Evolutionary conservation across 1,140 invertebrate species (phyloP).

Genomic region (Gonatopus flavifemur): DNA sequence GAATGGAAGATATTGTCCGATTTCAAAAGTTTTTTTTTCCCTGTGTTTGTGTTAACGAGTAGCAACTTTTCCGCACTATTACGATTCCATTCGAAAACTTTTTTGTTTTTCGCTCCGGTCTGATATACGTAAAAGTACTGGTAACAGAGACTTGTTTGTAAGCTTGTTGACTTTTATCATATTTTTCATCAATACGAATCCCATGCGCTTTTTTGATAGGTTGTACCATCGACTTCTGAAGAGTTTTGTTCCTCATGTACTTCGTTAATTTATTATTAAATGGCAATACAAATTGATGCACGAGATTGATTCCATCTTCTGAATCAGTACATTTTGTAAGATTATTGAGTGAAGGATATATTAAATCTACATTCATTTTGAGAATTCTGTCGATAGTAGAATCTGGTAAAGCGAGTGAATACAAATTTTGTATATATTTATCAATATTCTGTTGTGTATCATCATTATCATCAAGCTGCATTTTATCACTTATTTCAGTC

Average conservation of each 20-base stretch:
- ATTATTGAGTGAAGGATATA: neutral
- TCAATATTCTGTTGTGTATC: neutral
- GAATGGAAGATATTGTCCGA: no score
- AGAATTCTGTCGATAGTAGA: constrained; percentile 1
- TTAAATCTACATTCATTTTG: neutral
- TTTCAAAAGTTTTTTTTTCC: no score
- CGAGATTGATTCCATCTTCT: neutral
- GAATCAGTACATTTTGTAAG: neutral
- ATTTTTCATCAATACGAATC: constrained; percentile 5
- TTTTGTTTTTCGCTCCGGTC: no score
- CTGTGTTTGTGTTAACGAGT: no score
- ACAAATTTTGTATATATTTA: constrained; percentile 1
- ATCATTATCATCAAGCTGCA: neutral
- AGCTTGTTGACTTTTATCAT: neutral
- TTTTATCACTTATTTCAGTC: neutral
- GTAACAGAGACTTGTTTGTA: constrained; percentile 5
- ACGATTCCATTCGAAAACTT: no score
- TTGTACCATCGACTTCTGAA: neutral
- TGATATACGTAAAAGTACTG: constrained; percentile 7
- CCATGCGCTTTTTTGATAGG: constrained; percentile 9
- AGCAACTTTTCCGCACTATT: no score
- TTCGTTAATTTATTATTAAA: neutral
- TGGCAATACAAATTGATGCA: neutral
- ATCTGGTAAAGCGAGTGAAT: neutral
- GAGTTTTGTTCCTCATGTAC: neutral